These are phyloP conservation scores for Drosophila percnosoma DNA, from an alignment of 2,888 invertebrate species.

Conservation along the genomic window DNA sequence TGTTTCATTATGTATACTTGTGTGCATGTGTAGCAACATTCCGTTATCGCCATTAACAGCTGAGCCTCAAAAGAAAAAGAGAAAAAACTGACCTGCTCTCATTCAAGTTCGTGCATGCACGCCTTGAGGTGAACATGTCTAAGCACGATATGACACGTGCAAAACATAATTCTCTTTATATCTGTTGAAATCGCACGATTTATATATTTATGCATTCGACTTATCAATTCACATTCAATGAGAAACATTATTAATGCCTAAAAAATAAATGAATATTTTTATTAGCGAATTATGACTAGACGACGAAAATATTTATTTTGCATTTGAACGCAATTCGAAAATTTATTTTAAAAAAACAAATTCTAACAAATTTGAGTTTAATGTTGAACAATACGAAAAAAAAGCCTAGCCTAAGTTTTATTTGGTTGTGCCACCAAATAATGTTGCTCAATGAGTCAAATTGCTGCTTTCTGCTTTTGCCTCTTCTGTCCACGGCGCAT, in stretches of 20 bases:
- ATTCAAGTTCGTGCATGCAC: constrained; percentile 2
- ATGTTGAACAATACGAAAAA: neutral
- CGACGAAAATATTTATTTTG: too few species aligned
- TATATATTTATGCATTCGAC: neutral
- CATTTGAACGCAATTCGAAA: neutral
- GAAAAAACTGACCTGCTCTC: constrained; percentile 2
- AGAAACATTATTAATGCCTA: neutral
- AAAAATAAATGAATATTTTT: neutral
- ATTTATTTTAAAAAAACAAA: neutral
- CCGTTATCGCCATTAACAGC: constrained; percentile 1
- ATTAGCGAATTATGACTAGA: too few species aligned
- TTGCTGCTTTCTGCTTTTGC: constrained; percentile 17
- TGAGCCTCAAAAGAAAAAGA: neutral
- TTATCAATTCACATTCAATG: neutral
- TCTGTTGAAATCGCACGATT: neutral
- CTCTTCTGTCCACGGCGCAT: constrained; percentile 31
- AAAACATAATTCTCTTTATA: neutral
- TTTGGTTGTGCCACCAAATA: neutral
- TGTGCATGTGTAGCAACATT: neutral
- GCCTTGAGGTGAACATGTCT: neutral
- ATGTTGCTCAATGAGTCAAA: constrained; percentile 18
- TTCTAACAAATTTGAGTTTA: neutral
- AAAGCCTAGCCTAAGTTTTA: neutral
- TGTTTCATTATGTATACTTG: neutral
- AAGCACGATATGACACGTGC: neutral